These are phyloP conservation scores for Lepidurus apus DNA, from an alignment of 1,140 invertebrate genomes.

Conservation along the genomic window DNA sequence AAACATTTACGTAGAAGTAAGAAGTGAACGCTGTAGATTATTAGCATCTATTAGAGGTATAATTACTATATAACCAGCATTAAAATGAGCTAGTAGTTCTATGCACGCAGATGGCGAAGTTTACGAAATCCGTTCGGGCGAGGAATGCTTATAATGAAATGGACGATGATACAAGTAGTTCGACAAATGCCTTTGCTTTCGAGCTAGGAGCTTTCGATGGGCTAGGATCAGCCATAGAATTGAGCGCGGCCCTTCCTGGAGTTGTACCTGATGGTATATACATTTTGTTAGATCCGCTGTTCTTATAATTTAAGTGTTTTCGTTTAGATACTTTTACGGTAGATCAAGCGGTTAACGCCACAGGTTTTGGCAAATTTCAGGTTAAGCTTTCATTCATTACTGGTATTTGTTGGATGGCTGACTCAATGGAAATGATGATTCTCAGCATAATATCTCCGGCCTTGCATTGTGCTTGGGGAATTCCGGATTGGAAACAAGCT, in stretches of 20 bases:
- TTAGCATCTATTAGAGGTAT: too few relatives aligned
- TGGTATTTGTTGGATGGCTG: conserved; percentile 90
- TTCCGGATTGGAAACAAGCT: conserved; percentile 71
- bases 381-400: conserved; percentile 80
- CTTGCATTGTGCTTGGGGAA: conserved; percentile 88
- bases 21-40: too few relatives aligned
- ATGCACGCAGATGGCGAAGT: neutral
- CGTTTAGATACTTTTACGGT: conserved; percentile 83
- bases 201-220: conserved; percentile 26
- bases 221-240: conserved; percentile 39
- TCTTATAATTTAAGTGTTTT: neutral
- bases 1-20: too few relatives aligned
- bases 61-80: too few relatives aligned
- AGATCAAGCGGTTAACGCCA: conserved; percentile 87
- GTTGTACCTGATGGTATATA: conserved; percentile 36
- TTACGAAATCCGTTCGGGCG: neutral
- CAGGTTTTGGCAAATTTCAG: conserved; percentile 95
- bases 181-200: neutral
- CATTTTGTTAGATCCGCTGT: conserved; percentile 20
- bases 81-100: too few relatives aligned
- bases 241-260: conserved; percentile 40
- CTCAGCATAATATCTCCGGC: conserved; percentile 87
- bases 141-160: conserved; percentile 6
- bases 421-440: conserved; percentile 98
- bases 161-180: neutral